Evolutionary conservation across 2,888 invertebrate species (phyloP).

Genomic region (Galerucella nymphaeae): DNA sequence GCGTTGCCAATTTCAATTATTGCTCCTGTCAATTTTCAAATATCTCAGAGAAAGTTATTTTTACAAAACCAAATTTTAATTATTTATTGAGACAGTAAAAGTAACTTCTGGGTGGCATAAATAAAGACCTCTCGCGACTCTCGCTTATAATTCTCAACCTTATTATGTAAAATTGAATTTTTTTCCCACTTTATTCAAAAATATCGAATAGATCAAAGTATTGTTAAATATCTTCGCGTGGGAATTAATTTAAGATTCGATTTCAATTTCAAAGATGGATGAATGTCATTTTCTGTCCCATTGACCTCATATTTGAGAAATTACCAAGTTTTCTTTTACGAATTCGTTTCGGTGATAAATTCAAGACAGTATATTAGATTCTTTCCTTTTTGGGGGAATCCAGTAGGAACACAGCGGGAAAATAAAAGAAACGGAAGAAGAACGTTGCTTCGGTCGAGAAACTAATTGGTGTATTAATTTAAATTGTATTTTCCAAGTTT

Average conservation of each 20-base stretch:
- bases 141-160: no score
- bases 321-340: slow-evolving; percentile 13
- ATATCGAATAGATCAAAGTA: background rate
- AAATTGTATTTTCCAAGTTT: slow-evolving; percentile 43
- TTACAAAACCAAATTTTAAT: no score
- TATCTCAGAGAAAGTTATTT: no score
- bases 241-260: background rate
- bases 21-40: no score
- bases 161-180: no score
- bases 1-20: no score
- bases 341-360: slow-evolving; percentile 18
- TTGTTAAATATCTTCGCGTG: background rate
- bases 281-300: slow-evolving; percentile 10
- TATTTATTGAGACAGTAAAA: no score
- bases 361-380: slow-evolving; percentile 19
- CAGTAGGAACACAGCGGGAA: slow-evolving; percentile 5
- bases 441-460: slow-evolving; percentile 23
- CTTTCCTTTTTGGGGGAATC: slow-evolving; percentile 18
- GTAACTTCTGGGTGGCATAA: no score
- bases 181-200: no score
- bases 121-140: no score
- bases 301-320: slow-evolving; percentile 1
- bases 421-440: slow-evolving; percentile 27
- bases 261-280: background rate
- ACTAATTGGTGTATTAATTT: slow-evolving; percentile 45